Evolutionary conservation across 2,888 invertebrate genomes (phyloP).

Genomic region (Xestia rhomboidea): DNA sequence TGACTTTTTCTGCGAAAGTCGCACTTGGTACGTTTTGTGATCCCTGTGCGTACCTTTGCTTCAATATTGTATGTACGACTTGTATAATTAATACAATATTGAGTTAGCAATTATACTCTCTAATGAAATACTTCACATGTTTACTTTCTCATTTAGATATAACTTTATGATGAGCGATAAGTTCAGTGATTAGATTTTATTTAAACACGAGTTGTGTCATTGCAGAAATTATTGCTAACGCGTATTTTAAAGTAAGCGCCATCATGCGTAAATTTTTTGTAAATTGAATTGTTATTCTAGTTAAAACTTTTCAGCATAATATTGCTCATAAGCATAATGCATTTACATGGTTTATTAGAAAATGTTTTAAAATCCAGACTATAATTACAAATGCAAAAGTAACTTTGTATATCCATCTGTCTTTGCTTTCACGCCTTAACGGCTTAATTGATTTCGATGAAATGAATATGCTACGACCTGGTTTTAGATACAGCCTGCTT

Average conservation of each 20-base stretch:
- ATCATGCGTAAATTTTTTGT: not conserved
- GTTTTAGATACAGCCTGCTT: not conserved
- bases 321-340: not conserved
- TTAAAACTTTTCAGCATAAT: not conserved
- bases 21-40: not conserved
- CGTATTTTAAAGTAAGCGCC: not conserved
- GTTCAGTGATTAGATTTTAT: not conserved
- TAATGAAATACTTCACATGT: not conserved
- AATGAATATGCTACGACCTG: not conserved
- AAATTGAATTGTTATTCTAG: not conserved
- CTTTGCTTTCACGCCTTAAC: not conserved
- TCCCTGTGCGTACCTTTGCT: not conserved
- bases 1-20: constrained; percentile 1
- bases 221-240: not conserved
- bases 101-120: not conserved
- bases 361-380: not conserved
- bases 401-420: not conserved
- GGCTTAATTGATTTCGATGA: not conserved
- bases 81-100: not conserved
- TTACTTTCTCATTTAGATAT: not conserved
- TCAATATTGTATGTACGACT: not conserved
- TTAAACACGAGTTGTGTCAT: not conserved
- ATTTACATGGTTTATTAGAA: not conserved
- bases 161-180: not conserved
- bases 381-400: not conserved